Evolutionary conservation across 37 sponge, comb jelly and placozoan species (phyloP), one percentile per base, ranked within the genome.

Genomic region (Ephydatia muelleri): DNA sequence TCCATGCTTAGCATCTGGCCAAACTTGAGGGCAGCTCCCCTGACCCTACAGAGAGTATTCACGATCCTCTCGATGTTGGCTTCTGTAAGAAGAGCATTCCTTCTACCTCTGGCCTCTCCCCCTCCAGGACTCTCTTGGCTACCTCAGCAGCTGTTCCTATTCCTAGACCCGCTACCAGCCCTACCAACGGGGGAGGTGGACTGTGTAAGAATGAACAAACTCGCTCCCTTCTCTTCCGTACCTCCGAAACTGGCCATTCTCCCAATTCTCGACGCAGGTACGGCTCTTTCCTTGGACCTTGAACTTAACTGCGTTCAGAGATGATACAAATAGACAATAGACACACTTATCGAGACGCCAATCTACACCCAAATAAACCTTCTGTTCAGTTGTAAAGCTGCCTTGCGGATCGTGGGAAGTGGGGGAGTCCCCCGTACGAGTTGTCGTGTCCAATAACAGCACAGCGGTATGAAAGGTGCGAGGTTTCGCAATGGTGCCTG

Each of bases 1-100:
- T 96, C 94, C 78, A 96, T 64, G 74, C 96, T 96, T 38, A 96
- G 86, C 92, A 96, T 96, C 79, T 96, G 96, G 4, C 96, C 96
- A n/a, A 96, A 74, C 86, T 96, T 96, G 30, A 96, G 84, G 8
- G 96, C 96, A 47, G 96, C 96, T 25, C 96, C 96, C 21, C 96
- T 67, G 4, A 96, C 94, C 2, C 79, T 68, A 48, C 96, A 96
- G 64, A 96, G 78, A 19, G 96, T 96, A 73, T 76, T 83, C 40
- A 96, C 94, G 25, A 96, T 77, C 30, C 92, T 72, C 32, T 93
- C 92, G 3, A 96, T 43, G 76, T 93, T 93, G 47, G 84, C 89
- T 40, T 88, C 83, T 16, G 79, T 89, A 34, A 93, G 85, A n/a
- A 93, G 49, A 1, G 81, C 84, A 37, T 43, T 86, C 30, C 34